A percentile compares a stretch with the other conserved stretches of the same genome.
phyloP scores from a whole-genome alignment of 2,888 invertebrate genomes.

The Autographa gamma region DNA sequence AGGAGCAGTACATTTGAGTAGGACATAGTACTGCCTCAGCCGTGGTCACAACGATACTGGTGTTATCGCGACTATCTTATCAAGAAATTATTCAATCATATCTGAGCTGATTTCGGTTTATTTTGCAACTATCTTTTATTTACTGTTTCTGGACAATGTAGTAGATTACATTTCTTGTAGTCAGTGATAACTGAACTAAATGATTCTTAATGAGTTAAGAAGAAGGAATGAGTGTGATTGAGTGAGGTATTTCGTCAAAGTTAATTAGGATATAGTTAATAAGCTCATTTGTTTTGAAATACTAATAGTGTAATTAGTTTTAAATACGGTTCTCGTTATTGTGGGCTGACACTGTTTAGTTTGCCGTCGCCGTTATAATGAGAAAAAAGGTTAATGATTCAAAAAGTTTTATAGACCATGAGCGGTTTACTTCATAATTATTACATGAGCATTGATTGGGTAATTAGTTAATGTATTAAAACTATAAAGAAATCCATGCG shows the following conservation, averaged over 20 bases:
- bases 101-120: constrained; percentile 34
- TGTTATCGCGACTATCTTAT: constrained; percentile 73
- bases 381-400: too few species aligned
- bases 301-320: background rate
- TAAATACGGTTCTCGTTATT: background rate
- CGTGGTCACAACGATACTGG: constrained; percentile 52
- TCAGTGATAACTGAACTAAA: background rate
- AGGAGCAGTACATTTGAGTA: constrained; percentile 78
- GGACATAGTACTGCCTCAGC: constrained; percentile 60
- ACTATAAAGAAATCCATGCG: too few species aligned
- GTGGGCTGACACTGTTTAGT: background rate
- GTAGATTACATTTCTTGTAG: background rate
- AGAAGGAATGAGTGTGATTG: background rate
- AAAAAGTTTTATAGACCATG: too few species aligned
- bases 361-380: background rate
- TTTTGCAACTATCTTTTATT: constrained; percentile 36
- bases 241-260: background rate
- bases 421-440: too few species aligned
- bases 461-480: too few species aligned
- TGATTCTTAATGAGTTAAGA: background rate
- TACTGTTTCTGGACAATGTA: constrained; percentile 19
- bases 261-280: background rate
- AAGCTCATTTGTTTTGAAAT: background rate
- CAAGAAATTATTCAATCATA: constrained; percentile 66
- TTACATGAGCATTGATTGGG: too few species aligned